Evolutionary conservation across 2,797 vertebrate species (phyloP).

Genomic region (Merluccius polli): DNA sequence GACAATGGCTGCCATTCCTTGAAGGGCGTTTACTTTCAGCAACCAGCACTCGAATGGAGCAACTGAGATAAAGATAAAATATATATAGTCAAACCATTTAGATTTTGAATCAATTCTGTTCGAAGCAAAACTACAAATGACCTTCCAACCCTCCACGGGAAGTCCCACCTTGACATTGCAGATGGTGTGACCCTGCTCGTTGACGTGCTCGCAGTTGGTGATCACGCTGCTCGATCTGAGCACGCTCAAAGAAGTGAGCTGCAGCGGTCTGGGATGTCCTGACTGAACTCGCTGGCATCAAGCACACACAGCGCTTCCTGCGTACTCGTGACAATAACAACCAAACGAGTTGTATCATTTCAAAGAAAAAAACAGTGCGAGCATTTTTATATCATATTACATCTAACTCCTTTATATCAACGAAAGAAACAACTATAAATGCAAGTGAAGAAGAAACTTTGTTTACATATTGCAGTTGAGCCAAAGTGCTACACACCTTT

Average conservation of each 20-base stretch:
- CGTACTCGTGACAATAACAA: conserved; percentile 73
- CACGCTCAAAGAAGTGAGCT: conserved; percentile 94
- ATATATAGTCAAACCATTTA: too few relatives aligned
- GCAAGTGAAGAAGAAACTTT: too few relatives aligned
- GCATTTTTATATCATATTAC: too few relatives aligned
- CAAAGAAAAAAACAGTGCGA: too few relatives aligned
- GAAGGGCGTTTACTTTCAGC: conserved; percentile 96
- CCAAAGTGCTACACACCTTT: conserved; percentile 78
- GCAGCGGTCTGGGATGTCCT: conserved; percentile 91
- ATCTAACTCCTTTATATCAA: too few relatives aligned
- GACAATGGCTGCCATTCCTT: conserved; percentile 96
- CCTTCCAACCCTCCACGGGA: neutral
- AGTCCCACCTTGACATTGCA: conserved; percentile 91
- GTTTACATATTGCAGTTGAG: neutral
- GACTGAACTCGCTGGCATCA: conserved; percentile 93
- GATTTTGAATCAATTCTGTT: neutral
- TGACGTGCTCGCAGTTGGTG: conserved; percentile 93
- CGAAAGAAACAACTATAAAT: too few relatives aligned
- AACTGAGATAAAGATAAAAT: conserved; percentile 74
- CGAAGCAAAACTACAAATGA: neutral
- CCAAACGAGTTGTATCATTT: too few relatives aligned
- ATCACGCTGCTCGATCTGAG: conserved; percentile 96
- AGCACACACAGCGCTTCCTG: conserved; percentile 90
- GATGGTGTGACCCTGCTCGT: conserved; percentile 87
- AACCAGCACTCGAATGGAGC: conserved; percentile 89